Evolutionary conservation across 2,888 invertebrate species (phyloP), one percentile per base, ranked within the genome.

Genomic region (Orthosia gracilis): DNA sequence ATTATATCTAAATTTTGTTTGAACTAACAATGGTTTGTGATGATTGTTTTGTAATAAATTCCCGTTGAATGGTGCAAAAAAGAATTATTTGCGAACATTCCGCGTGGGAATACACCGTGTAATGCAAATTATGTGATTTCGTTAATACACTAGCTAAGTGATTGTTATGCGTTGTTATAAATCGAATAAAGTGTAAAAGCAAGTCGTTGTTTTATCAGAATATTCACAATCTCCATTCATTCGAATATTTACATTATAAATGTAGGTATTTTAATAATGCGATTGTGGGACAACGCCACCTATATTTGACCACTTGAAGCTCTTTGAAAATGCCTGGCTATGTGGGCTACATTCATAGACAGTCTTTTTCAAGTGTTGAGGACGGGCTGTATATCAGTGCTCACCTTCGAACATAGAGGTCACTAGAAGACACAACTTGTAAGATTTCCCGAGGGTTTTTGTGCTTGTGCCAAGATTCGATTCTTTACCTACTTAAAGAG

Each of bases 111-210:
- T 65, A 73, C 17, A 45, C 49, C 63, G 68, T 49, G 40, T 69
- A 23, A 61, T 69, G 76, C 45, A 59, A 63, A n/a, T 64, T 21
- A 73, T 77, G 78, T 66, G 70, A 85, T 71, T 72, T 59, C 21
- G 61, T 82, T 70, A 40, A 18, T 66, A 70, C 78, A 49, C 17
- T 59, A 40, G 65, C 58, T 64, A 69, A 23, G 61, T 61, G n/a
- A 57, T 78, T 82, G 83, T 87, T 78, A 76, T 54, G 63, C 69
- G 57, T 80, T 85, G 73, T 87, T 85, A 57, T 75, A 65, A 68
- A 85, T 73, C 49, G 21, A 84, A 73, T 80, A 83, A 79, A 84
- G 7, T 65, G 54, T 18, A 47, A 66, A 73, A 72, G 17, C 15
- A 15, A 64, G 58, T 13, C 52, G 3, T 58, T 76, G 69, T 76